Evolutionary conservation across 37 sponge, comb jelly and placozoan species (phyloP).

Genomic region (Spongilla lacustris): DNA sequence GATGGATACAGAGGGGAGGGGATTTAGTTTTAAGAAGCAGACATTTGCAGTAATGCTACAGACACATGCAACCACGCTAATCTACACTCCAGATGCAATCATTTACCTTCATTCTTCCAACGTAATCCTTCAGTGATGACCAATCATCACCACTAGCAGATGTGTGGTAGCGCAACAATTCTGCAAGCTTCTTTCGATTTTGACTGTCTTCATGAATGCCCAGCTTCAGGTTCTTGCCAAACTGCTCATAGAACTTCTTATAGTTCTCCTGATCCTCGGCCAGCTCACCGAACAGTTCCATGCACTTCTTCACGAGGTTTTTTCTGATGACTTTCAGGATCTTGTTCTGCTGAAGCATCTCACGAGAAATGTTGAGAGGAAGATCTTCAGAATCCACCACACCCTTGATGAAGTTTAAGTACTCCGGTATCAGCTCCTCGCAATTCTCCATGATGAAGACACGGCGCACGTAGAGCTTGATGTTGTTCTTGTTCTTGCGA

Average conservation of each 20-base stretch:
- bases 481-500: conserved; percentile 97
- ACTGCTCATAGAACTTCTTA: conserved; percentile 99
- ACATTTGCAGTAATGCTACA: too few relatives aligned
- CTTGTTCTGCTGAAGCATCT: conserved; percentile 99
- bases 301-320: conserved; percentile 98
- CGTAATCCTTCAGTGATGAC: conserved; percentile 97
- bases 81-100: neutral
- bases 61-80: neutral
- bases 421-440: conserved; percentile 99
- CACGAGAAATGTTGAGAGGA: conserved; percentile 98
- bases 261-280: conserved; percentile 94
- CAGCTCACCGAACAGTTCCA: conserved; percentile 92
- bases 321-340: conserved; percentile 98
- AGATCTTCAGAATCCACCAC: conserved; percentile 98
- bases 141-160: conserved; percentile 92
- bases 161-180: conserved; percentile 95
- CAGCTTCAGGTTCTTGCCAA: conserved; percentile 96
- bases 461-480: conserved; percentile 98
- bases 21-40: too few relatives aligned
- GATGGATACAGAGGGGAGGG: neutral
- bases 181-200: conserved; percentile 96
- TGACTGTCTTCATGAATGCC: conserved; percentile 99
- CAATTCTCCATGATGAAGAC: conserved; percentile 99
- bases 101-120: conserved; percentile 92
- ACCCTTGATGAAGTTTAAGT: conserved; percentile 98